Evolutionary conservation across 2,888 invertebrate genomes (phyloP).

Genomic region (Xylocampa areola): DNA sequence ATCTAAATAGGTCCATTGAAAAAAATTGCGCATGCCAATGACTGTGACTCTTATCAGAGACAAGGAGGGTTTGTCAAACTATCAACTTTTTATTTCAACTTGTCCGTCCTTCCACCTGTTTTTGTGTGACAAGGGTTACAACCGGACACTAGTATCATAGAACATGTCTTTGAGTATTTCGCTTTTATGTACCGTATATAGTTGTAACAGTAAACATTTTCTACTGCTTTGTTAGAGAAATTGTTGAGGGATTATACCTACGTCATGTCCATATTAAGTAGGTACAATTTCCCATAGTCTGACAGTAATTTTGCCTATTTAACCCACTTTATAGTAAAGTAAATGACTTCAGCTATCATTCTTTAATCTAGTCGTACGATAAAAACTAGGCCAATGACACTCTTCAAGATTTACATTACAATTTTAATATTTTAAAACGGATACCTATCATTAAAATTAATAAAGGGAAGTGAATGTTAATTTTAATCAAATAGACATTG

Average conservation of each 20-base stretch:
- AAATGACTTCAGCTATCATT: neutral
- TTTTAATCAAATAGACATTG: slow-evolving; percentile 21
- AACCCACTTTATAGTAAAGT: neutral
- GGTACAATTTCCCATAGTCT: too few species aligned
- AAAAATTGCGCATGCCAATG: slow-evolving; percentile 73
- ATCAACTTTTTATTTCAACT: neutral
- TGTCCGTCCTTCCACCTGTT: too few species aligned
- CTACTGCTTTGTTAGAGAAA: too few species aligned
- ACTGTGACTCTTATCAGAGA: slow-evolving; percentile 69
- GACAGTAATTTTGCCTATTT: too few species aligned
- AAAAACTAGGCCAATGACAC: slow-evolving; percentile 57
- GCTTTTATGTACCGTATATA: too few species aligned
- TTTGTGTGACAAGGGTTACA: neutral
- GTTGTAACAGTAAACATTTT: too few species aligned
- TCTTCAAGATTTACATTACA: slow-evolving; percentile 43
- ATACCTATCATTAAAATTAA: slow-evolving; percentile 49
- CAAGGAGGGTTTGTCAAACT: slow-evolving; percentile 36
- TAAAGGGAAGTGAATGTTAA: slow-evolving; percentile 37
- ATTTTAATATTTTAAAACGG: slow-evolving; percentile 49
- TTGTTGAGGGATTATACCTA: too few species aligned
- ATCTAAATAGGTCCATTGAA: slow-evolving; percentile 80
- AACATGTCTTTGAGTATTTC: too few species aligned
- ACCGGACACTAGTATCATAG: too few species aligned
- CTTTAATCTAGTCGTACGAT: neutral
- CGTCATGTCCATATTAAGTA: too few species aligned